These are phyloP conservation scores for Sebastiscus albofasciatus DNA, from an alignment of 2,797 vertebrate species.

Conservation along the genomic window DNA sequence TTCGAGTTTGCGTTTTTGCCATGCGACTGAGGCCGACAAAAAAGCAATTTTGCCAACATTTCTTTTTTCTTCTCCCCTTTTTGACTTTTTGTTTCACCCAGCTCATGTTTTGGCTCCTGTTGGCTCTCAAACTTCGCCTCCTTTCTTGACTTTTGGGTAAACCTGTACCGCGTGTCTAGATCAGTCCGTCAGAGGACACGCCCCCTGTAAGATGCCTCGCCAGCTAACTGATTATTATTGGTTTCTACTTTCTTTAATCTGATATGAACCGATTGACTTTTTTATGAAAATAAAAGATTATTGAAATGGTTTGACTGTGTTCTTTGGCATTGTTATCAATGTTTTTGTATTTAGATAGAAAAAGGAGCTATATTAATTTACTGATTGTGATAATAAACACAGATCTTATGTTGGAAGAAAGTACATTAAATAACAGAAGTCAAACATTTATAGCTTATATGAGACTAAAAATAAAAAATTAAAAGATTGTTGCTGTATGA, in stretches of 20 bases:
- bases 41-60: constrained; percentile 64
- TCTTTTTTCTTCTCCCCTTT: not conserved
- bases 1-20: constrained; percentile 32
- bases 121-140: constrained; percentile 25
- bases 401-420: not conserved
- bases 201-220: constrained; percentile 66
- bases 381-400: not conserved
- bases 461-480: too few relatives aligned
- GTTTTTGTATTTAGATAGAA: not conserved
- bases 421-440: not conserved
- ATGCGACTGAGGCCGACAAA: not conserved
- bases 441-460: too few relatives aligned
- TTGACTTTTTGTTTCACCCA: constrained; percentile 15
- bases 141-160: constrained; percentile 47
- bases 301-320: constrained; percentile 63
- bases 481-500: too few relatives aligned
- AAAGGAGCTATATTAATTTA: not conserved
- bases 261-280: constrained; percentile 81
- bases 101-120: constrained; percentile 40
- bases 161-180: constrained; percentile 32
- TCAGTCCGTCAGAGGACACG: constrained; percentile 33
- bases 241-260: constrained; percentile 85
- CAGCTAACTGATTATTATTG: constrained; percentile 74
- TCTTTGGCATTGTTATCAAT: not conserved
- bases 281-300: constrained; percentile 85